Base-by-base conservation (phyloP, 92 coral and sea anemone species). In the Meandrina meandrites region DNA sequence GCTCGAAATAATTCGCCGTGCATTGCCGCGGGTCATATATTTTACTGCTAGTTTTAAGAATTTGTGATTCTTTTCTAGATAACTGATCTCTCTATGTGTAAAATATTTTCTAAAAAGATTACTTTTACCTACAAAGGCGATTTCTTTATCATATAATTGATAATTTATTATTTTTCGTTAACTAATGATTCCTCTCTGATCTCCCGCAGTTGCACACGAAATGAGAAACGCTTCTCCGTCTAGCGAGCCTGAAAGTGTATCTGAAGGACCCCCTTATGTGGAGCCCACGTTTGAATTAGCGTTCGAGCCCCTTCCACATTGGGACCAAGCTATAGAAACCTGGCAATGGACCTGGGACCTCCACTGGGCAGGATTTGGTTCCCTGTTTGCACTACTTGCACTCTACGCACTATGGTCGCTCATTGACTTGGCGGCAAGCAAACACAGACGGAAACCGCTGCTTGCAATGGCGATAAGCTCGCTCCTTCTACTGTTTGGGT, bases 301-400 rank as follows among this genome's bases (percentile, higher is more conserved):
- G 6, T 76, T 92, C 13, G 98, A 94, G 82, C 98, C 98, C 36
- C 88, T 94, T 0, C 98, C 98, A n/a, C 62, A 89, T 11, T 94
- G 98, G 98, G 91, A 80, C 56, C 68, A 36, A 77, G 98, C 98
- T 19, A 56, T 51, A 58, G 79, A 82, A 51, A 91, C 92, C 35
- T 94, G 98, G 98, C 42, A 87, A 66, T 93, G 98, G 96, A 84
- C 89, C 66, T 94, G 98, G 98, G 88, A 85, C 48, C 87, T 94
- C 16, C 98, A 94, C 84, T 94, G 96, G 96, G 86, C 81, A 16
- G 96, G 98, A 17, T 86, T 94, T 36, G 98, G 98, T 1, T 40
- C 90, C 83, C n/a, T 94, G 86, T 94, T 94, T 69, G 47, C 87
- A 8, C 57, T 93, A 8, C 82, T 93, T 34, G 96, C 98, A 3